phyloP scores from a whole-genome alignment of 2,113 vertebrate species.

The Paradisaea rubra region DNA sequence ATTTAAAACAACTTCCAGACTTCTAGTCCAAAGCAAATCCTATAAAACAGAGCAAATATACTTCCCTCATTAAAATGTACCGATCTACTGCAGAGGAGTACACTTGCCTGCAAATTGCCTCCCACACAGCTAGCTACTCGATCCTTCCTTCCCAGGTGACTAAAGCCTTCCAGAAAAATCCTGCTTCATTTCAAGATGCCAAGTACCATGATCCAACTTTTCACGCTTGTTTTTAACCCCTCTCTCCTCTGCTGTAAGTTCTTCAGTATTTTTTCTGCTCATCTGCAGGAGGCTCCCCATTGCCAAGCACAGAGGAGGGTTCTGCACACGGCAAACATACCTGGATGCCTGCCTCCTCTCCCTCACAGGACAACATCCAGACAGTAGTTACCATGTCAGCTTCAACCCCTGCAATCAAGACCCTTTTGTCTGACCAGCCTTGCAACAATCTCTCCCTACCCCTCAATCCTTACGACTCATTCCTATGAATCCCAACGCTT shows the following conservation, averaged over 20 bases:
- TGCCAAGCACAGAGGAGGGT: neutral
- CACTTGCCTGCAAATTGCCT: slow-evolving; percentile 65
- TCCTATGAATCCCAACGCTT: neutral
- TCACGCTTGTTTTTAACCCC: slow-evolving; percentile 33
- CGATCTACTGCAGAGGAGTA: slow-evolving; percentile 60
- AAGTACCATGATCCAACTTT: neutral
- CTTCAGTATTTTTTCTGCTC: neutral
- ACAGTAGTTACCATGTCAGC: fast-evolving
- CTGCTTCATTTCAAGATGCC: slow-evolving; percentile 32
- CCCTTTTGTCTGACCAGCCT: neutral
- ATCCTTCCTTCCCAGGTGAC: slow-evolving; percentile 60
- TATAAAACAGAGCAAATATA: slow-evolving; percentile 32
- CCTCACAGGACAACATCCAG: neutral
- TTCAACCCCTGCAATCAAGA: neutral
- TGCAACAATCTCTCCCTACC: fast-evolving
- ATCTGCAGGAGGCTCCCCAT: neutral
- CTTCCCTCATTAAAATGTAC: slow-evolving; percentile 63
- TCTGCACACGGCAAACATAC: fast-evolving
- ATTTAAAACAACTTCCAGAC: slow-evolving; percentile 26
- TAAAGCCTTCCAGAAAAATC: slow-evolving; percentile 65
- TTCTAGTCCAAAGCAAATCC: slow-evolving; percentile 45
- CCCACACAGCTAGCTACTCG: slow-evolving; percentile 46
- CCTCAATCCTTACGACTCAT: neutral
- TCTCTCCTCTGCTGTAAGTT: neutral
- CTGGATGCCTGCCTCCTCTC: neutral